Conservation (phyloP, 1,140 invertebrate species). For the Trigoniulus corallinus region DNA sequence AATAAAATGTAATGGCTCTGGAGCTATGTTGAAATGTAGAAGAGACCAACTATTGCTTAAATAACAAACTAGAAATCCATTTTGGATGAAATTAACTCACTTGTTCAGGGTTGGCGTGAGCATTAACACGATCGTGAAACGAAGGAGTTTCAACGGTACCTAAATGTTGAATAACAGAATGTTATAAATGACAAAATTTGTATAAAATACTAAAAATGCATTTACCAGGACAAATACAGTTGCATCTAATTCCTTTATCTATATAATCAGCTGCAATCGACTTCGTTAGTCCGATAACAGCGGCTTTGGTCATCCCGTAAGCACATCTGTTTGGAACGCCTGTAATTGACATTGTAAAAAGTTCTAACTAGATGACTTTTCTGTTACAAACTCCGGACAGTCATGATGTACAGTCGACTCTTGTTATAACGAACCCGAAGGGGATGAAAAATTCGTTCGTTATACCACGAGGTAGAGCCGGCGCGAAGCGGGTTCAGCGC, state of each 20-base stretch:
- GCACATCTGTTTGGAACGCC: slow-evolving; percentile 26
- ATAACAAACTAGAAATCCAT: background rate
- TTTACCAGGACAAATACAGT: slow-evolving; percentile 28
- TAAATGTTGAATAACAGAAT: slow-evolving; percentile 8
- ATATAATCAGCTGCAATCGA: slow-evolving; percentile 27
- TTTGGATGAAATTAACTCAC: slow-evolving; percentile 10
- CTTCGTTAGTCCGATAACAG: slow-evolving; percentile 30
- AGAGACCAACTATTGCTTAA: too few relatives aligned
- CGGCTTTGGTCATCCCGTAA: slow-evolving; percentile 29
- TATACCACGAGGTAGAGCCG: too few relatives aligned
- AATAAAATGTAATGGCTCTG: too few relatives aligned
- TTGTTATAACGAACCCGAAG: too few relatives aligned
- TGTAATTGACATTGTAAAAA: slow-evolving; percentile 5
- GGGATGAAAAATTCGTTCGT: too few relatives aligned
- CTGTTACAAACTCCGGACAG: too few relatives aligned
- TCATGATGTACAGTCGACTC: too few relatives aligned
- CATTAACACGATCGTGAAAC: slow-evolving; percentile 20
- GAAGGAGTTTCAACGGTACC: slow-evolving; percentile 25
- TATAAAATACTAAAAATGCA: slow-evolving; percentile 6
- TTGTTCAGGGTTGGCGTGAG: slow-evolving; percentile 18
- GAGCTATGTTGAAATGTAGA: too few relatives aligned
- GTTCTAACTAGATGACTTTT: background rate
- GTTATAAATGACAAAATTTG: background rate
- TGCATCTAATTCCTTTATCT: slow-evolving; percentile 23
- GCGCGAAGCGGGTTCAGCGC: too few relatives aligned